Percentiles rank a stretch among this genome's conserved stretches.
Evolutionary conservation across 1,140 invertebrate species (phyloP).

Genomic region (Sitophilus oryzae): DNA sequence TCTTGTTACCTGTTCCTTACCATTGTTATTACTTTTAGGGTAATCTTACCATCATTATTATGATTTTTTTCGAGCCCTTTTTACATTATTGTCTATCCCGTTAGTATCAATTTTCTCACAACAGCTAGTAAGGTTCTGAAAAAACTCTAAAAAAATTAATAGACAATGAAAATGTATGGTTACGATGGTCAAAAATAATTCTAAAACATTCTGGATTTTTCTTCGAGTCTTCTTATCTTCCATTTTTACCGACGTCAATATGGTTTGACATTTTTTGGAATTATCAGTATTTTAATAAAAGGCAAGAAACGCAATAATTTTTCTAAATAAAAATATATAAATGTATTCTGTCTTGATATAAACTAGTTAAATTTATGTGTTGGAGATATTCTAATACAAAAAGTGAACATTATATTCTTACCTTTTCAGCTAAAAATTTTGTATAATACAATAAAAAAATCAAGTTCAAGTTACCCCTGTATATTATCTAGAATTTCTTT

Average conservation of each 20-base stretch:
- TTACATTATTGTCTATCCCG: not conserved
- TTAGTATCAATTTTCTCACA: too few relatives aligned
- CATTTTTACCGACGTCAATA: not conserved
- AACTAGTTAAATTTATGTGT: too few relatives aligned
- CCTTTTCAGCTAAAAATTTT: too few relatives aligned
- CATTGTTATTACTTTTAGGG: not conserved
- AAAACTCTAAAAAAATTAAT: slow-evolving; percentile 12
- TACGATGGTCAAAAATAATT: slow-evolving; percentile 3
- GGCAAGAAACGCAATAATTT: too few relatives aligned
- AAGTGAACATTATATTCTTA: too few relatives aligned
- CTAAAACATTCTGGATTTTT: not conserved
- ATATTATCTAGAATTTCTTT: too few relatives aligned
- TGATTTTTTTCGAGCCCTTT: not conserved
- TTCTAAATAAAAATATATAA: too few relatives aligned
- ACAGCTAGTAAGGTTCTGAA: too few relatives aligned
- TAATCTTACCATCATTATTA: slow-evolving; percentile 3
- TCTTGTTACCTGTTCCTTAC: not conserved
- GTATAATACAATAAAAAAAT: too few relatives aligned
- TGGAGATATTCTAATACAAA: too few relatives aligned
- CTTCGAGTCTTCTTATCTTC: slow-evolving; percentile 2
- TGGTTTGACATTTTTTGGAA: slow-evolving; percentile 15
- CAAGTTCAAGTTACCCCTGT: too few relatives aligned
- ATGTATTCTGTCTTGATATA: too few relatives aligned
- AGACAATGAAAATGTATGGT: not conserved
- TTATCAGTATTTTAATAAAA: slow-evolving; percentile 1